Conservation (phyloP, 2,888 invertebrate genomes). For the Conistra vaccinii region DNA sequence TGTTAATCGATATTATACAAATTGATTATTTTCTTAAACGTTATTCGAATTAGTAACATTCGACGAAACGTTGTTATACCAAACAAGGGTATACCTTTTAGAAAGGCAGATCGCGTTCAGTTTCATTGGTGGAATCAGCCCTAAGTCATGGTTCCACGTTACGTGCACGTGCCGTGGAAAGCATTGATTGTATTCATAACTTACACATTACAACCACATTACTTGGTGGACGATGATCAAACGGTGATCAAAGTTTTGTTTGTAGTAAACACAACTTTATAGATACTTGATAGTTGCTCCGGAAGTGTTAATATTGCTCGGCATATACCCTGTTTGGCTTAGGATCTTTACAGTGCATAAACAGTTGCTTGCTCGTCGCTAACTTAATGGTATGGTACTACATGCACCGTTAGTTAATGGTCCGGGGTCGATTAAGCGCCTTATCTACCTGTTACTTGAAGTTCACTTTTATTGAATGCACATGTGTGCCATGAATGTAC, state of each 20-base stretch:
- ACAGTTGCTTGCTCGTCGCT: slow-evolving; percentile 16
- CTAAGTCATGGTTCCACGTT: neutral
- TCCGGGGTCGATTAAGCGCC: slow-evolving; percentile 37
- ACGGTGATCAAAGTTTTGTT: slow-evolving; percentile 36
- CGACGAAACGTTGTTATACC: too few relatives aligned
- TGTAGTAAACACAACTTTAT: slow-evolving; percentile 26
- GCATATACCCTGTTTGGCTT: slow-evolving; percentile 3
- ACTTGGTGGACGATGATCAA: slow-evolving; percentile 9
- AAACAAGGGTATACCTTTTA: too few relatives aligned
- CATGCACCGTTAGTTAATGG: slow-evolving; percentile 36
- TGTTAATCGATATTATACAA: too few relatives aligned
- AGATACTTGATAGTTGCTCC: slow-evolving; percentile 26
- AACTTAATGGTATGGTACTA: slow-evolving; percentile 15
- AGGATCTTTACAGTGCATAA: slow-evolving; percentile 24
- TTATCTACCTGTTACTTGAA: slow-evolving; percentile 34
- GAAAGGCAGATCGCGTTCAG: too few relatives aligned
- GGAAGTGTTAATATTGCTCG: slow-evolving; percentile 17
- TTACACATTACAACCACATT: slow-evolving; percentile 14
- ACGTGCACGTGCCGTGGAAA: slow-evolving; percentile 9
- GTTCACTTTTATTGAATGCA: slow-evolving; percentile 36
- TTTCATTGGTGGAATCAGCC: too few relatives aligned
- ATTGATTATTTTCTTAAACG: too few relatives aligned
- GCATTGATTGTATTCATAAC: slow-evolving; percentile 8
- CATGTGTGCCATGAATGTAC: neutral
- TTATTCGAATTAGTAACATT: too few relatives aligned